Conservation (phyloP, 2,797 vertebrate species). For the Rhynchonycteris naso region DNA sequence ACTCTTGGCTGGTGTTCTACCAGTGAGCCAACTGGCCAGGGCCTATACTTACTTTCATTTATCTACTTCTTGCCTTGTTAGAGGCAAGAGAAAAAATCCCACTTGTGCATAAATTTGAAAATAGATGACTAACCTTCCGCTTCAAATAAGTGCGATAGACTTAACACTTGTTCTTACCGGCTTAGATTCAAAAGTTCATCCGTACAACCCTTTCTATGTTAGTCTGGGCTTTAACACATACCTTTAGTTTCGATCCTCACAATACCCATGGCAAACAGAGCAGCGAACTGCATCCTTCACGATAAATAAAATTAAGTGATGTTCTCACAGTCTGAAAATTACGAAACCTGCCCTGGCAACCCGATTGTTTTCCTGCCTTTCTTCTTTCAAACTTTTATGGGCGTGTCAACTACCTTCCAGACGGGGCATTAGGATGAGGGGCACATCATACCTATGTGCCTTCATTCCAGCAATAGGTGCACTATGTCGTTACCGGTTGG, state of each 20-base stretch:
- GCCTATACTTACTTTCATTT: background rate
- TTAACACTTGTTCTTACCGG: background rate
- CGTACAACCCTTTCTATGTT: background rate
- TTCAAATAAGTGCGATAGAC: background rate
- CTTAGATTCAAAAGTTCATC: background rate
- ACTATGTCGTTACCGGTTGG: background rate
- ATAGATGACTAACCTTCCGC: background rate
- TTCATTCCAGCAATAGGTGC: background rate
- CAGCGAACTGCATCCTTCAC: background rate
- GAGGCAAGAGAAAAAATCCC: background rate
- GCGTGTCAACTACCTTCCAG: background rate
- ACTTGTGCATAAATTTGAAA: background rate
- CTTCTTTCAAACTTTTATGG: background rate
- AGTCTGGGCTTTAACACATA: background rate
- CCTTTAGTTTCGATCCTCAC: background rate
- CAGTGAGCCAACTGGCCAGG: no score
- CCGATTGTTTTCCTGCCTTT: background rate
- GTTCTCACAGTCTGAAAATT: background rate
- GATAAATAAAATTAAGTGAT: background rate
- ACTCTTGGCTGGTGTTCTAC: no score
- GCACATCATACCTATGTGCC: background rate
- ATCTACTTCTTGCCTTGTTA: background rate
- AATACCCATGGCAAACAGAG: background rate
- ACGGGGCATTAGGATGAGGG: background rate
- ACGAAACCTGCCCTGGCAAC: background rate